phyloP scores from a whole-genome alignment of 2,888 invertebrate genomes.

The Latrodectus elegans region DNA sequence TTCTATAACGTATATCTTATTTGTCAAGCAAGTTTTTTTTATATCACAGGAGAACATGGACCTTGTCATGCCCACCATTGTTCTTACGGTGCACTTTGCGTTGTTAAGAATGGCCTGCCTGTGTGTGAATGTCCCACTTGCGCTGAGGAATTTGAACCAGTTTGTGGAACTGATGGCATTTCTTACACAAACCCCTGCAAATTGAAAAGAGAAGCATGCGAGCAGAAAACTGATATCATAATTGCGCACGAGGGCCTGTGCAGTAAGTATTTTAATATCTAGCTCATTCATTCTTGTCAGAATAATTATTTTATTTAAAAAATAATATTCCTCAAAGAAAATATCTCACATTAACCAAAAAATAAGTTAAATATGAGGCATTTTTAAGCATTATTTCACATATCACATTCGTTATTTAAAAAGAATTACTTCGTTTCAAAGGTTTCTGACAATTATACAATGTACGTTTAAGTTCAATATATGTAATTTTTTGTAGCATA shows the following conservation, averaged over 20 bases:
- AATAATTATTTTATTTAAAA: too few relatives aligned
- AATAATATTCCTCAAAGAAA: too few relatives aligned
- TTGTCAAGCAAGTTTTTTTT: too few relatives aligned
- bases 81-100: constrained; percentile 85
- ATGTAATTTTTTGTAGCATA: too few relatives aligned
- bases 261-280: constrained; percentile 80
- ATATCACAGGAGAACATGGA: constrained; percentile 72
- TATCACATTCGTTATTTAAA: too few relatives aligned
- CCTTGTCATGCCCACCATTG: constrained; percentile 79
- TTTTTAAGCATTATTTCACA: too few relatives aligned
- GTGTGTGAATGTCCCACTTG: constrained; percentile 90
- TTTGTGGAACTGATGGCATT: constrained; percentile 81
- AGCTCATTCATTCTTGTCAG: neutral
- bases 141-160: constrained; percentile 88
- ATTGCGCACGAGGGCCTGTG: constrained; percentile 88
- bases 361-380: too few relatives aligned
- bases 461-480: too few relatives aligned
- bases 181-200: constrained; percentile 84
- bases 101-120: constrained; percentile 81
- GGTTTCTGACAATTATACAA: too few relatives aligned
- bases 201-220: constrained; percentile 86
- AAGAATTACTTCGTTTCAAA: too few relatives aligned
- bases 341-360: too few relatives aligned
- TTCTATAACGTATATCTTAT: too few relatives aligned
- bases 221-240: constrained; percentile 83